phyloP scores from a whole-genome alignment of 1,140 invertebrate species.

The Tribolium castaneum region DNA sequence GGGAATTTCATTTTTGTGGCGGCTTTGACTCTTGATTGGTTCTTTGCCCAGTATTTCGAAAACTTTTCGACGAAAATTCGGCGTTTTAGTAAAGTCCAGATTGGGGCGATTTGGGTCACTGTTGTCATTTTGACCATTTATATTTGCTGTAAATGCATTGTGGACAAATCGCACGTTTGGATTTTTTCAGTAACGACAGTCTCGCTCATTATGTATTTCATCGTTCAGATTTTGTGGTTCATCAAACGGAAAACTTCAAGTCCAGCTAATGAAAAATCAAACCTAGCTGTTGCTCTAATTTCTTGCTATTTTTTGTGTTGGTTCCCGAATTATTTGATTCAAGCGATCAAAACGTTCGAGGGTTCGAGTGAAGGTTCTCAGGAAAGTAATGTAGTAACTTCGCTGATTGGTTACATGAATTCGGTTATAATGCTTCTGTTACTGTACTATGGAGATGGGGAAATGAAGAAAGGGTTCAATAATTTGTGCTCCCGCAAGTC shows the following conservation, averaged over 20 bases:
- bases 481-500: slow-evolving; percentile 7
- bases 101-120: slow-evolving; percentile 41
- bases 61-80: slow-evolving; percentile 25
- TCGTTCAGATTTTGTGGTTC: slow-evolving; percentile 23
- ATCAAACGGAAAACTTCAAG: slow-evolving; percentile 29
- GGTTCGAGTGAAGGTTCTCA: not conserved
- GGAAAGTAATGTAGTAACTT: slow-evolving; percentile 4
- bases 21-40: slow-evolving; percentile 50
- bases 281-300: slow-evolving; percentile 22
- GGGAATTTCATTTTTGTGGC: slow-evolving; percentile 50
- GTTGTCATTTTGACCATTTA: not conserved
- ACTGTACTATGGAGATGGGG: slow-evolving; percentile 16
- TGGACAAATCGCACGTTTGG: not conserved
- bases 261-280: not conserved
- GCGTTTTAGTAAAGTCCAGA: slow-evolving; percentile 4
- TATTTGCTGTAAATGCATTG: not conserved
- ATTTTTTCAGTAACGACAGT: not conserved
- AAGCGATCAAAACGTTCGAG: not conserved
- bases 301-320: slow-evolving; percentile 33
- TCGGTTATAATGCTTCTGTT: slow-evolving; percentile 25
- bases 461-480: slow-evolving; percentile 15
- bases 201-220: slow-evolving; percentile 12
- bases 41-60: slow-evolving; percentile 24
- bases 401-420: slow-evolving; percentile 22
- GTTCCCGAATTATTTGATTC: slow-evolving; percentile 24